Evolutionary conservation across 1,140 invertebrate genomes (phyloP).

Genomic region (Penaeus vannamei): DNA sequence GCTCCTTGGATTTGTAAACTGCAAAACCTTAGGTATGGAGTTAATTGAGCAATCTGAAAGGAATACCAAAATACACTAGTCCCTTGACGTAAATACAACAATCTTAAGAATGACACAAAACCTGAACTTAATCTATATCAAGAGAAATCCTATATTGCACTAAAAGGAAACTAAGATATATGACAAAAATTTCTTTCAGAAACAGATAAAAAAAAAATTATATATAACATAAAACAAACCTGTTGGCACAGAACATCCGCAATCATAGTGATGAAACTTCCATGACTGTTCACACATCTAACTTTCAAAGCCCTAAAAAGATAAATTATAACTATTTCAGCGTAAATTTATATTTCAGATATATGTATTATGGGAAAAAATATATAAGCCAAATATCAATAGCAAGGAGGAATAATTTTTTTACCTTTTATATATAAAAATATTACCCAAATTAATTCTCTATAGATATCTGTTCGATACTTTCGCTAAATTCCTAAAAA

Average conservation of each 20-base stretch:
- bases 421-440: no score
- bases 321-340: constrained; percentile 37
- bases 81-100: background rate
- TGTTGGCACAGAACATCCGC: constrained; percentile 86
- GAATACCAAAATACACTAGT: constrained; percentile 31
- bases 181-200: no score
- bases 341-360: background rate
- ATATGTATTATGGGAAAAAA: background rate
- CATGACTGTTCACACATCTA: constrained; percentile 78
- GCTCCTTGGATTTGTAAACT: constrained; percentile 85
- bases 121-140: background rate
- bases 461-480: no score
- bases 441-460: no score
- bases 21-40: constrained; percentile 86
- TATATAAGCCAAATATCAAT: background rate
- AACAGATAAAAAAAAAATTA: no score
- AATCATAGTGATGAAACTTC: constrained; percentile 79
- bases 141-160: background rate
- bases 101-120: no score
- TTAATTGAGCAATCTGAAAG: constrained; percentile 82
- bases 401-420: background rate
- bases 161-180: no score
- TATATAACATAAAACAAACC: constrained; percentile 74
- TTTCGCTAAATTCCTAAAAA: no score
- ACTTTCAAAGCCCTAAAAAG: constrained; percentile 78